These are phyloP conservation scores for Babylonia areolata DNA, from an alignment of 1,140 invertebrate genomes.

Conservation along the genomic window DNA sequence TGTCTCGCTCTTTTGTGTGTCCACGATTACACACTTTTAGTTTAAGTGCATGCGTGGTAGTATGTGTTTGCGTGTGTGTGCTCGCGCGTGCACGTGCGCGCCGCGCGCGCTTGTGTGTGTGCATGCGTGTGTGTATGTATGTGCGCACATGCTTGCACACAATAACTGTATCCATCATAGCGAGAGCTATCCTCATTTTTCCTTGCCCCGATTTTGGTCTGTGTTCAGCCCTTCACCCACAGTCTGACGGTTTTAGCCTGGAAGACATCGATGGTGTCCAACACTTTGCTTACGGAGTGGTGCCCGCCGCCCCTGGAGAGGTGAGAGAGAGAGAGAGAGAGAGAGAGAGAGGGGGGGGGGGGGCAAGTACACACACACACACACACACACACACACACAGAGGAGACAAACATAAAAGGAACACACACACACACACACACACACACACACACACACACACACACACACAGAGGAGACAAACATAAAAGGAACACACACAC, in stretches of 20 bases:
- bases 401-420: too few relatives aligned
- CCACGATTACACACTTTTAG: too few relatives aligned
- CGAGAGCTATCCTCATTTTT: too few relatives aligned
- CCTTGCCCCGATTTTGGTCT: too few relatives aligned
- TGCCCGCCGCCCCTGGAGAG: neutral
- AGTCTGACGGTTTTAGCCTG: neutral
- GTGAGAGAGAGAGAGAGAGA: neutral
- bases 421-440: neutral
- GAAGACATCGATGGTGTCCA: neutral
- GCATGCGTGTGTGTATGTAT: neutral
- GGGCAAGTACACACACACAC: neutral
- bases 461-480: neutral
- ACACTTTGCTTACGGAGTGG: slow-evolving; percentile 9
- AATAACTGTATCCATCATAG: too few relatives aligned
- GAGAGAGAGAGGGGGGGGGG: neutral
- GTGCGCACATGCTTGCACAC: neutral
- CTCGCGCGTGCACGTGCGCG: neutral
- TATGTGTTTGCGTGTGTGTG: neutral
- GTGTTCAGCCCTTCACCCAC: slow-evolving; percentile 3
- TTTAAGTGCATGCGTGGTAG: neutral
- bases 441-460: neutral
- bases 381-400: neutral
- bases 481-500: neutral
- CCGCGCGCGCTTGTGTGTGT: neutral
- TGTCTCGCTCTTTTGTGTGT: too few relatives aligned